Conservation (phyloP, 2,113 vertebrate genomes). For the Delphinapterus leucas region DNA sequence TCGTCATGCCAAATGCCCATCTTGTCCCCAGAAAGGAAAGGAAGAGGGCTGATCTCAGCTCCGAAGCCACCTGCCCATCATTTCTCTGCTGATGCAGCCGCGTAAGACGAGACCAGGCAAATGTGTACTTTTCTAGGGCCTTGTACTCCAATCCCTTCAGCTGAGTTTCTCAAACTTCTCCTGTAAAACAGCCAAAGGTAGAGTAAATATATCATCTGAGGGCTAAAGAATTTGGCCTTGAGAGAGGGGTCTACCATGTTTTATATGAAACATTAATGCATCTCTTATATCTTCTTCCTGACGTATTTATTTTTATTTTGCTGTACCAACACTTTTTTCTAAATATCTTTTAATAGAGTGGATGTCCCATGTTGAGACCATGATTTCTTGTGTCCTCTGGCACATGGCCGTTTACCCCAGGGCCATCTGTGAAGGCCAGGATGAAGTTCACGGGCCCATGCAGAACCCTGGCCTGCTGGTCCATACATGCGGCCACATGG, state of each 20-base stretch:
- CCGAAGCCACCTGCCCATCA: background rate
- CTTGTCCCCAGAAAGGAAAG: background rate
- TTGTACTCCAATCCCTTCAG: background rate
- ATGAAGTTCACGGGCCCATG: background rate
- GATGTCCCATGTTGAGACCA: background rate
- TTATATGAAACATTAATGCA: background rate
- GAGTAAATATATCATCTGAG: background rate
- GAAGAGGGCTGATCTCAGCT: background rate
- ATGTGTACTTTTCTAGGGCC: background rate
- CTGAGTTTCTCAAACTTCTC: background rate
- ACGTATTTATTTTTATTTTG: background rate
- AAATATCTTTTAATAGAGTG: background rate
- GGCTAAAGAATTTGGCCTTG: background rate
- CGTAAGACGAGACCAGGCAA: fast-evolving
- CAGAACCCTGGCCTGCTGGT: background rate
- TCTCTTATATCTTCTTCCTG: background rate
- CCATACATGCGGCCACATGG: fast-evolving
- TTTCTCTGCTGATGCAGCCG: background rate
- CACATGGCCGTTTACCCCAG: background rate
- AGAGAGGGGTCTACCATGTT: background rate
- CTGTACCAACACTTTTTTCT: background rate
- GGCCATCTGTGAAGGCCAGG: background rate
- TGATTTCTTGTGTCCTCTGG: background rate
- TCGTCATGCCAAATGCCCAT: background rate
- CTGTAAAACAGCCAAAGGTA: background rate